Evolutionary conservation across 2,888 invertebrate genomes (phyloP), one percentile per base, ranked within the genome.

Genomic region (Ophion obscuratus): DNA sequence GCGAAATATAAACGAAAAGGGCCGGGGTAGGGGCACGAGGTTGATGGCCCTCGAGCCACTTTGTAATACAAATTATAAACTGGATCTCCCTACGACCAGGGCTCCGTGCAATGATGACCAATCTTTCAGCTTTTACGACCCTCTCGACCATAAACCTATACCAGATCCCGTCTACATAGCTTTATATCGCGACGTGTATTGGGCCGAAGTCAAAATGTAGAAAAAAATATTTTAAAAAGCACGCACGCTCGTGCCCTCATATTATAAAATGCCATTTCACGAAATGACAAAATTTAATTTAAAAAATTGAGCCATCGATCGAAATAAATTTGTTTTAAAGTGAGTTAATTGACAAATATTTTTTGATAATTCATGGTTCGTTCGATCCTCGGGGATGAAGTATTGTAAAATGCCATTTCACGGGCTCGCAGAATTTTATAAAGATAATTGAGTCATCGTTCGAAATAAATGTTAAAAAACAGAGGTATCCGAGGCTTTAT

Each of bases 11-110:
- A 57, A 71, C 31, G 36, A 71, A 10, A 61, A 61, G 24, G 20
- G 24, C 9, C 6, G 2, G 20, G 61, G 11, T 20, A 17, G 24
- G 10, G n/a, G 70, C 6, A 14, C 57, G 36, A 10, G 57, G 20
- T 76, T 40, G 76, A 36, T 71, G 57, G 31, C 31, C 80, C 71
- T 24, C 64, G 20, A 71, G 47, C 40, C 59, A 79, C 75, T 79
- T 70, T 62, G 75, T 71, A 82, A 79, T 82, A 78, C 59, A 79
- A 85, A 79, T 82, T 75, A 85, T 75, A 76, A 82, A 75, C 75
- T 70, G 64, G 31, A 66, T 62, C n/a, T n/a, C 62, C 11, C 31
- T 64, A n/a, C 40, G 7, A 64, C 11, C 9, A 27, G 47, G 47
- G 2, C 36, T 53, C 20, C 3, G 20, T 76, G 36, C 36, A 27